A percentile compares a stretch with the other conserved stretches of the same genome.
These are phyloP conservation scores for Oryzias celebensis DNA, from an alignment of 2,113 vertebrate species.

Conservation along the genomic window DNA sequence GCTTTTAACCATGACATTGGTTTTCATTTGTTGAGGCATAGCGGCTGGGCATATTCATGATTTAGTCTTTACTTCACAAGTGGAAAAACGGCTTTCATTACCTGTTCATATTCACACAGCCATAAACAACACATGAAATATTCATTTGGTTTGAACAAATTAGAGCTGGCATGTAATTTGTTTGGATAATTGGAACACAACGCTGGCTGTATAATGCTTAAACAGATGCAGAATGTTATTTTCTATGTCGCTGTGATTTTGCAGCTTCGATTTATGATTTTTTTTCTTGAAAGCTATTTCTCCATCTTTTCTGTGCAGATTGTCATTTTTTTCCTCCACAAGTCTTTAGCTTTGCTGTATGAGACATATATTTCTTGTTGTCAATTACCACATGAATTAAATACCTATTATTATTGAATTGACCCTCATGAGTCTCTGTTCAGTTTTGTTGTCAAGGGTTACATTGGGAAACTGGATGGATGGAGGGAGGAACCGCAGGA, in stretches of 20 bases:
- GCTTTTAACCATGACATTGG: too few species aligned
- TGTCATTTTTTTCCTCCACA: background rate
- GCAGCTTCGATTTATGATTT: background rate
- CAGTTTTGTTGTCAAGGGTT: too few species aligned
- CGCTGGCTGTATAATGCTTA: slow-evolving; percentile 3
- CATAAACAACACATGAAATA: slow-evolving; percentile 1
- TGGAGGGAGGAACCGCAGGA: too few species aligned
- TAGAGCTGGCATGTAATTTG: slow-evolving; percentile 15
- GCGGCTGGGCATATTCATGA: too few species aligned
- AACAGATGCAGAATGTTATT: background rate
- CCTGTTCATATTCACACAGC: background rate
- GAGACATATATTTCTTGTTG: background rate
- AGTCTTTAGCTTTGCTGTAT: background rate
- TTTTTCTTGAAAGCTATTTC: slow-evolving; percentile 7
- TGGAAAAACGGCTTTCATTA: background rate
- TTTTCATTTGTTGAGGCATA: too few species aligned
- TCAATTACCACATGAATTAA: background rate
- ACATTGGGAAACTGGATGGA: too few species aligned
- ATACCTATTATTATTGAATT: too few species aligned
- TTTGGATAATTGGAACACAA: slow-evolving; percentile 18
- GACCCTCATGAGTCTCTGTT: too few species aligned
- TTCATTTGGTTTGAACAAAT: slow-evolving; percentile 2
- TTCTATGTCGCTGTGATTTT: too few species aligned
- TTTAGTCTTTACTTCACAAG: too few species aligned
- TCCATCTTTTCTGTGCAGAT: slow-evolving; percentile 3